These are phyloP conservation scores for Piaya cayana DNA, from an alignment of 2,113 vertebrate genomes.

Conservation along the genomic window DNA sequence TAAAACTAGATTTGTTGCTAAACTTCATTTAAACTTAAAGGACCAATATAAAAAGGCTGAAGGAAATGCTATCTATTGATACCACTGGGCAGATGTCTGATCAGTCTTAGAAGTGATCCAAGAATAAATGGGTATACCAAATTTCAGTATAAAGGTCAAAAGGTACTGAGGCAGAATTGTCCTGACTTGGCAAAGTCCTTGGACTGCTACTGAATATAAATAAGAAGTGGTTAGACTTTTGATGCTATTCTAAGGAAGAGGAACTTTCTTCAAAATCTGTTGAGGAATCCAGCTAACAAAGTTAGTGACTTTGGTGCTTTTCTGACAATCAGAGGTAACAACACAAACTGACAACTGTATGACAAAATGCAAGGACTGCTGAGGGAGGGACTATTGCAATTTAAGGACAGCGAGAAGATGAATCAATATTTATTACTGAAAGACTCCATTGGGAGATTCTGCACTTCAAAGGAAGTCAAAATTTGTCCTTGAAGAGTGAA, in stretches of 20 bases:
- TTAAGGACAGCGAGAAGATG: neutral
- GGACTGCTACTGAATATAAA: neutral
- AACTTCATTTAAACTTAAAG: neutral
- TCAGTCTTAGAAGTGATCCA: neutral
- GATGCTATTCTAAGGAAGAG: neutral
- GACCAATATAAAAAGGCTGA: neutral
- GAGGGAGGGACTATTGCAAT: neutral
- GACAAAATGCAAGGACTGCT: neutral
- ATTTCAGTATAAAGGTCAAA: neutral
- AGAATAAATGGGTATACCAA: neutral
- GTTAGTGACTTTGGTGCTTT: neutral
- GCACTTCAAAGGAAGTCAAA: neutral
- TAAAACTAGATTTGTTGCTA: neutral
- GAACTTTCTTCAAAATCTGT: neutral
- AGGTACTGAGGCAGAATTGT: neutral
- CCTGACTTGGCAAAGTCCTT: neutral
- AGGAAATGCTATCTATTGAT: neutral
- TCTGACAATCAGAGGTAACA: neutral
- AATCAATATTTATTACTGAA: conserved; percentile 60
- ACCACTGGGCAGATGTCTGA: neutral
- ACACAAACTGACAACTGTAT: neutral
- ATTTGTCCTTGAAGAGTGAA: conserved; percentile 38
- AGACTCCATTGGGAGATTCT: neutral
- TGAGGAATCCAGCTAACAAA: neutral
- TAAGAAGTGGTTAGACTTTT: neutral